Percentiles rank a stretch among this genome's conserved stretches.
phyloP scores from a whole-genome alignment of 2,888 invertebrate species.

The Nebria salina region DNA sequence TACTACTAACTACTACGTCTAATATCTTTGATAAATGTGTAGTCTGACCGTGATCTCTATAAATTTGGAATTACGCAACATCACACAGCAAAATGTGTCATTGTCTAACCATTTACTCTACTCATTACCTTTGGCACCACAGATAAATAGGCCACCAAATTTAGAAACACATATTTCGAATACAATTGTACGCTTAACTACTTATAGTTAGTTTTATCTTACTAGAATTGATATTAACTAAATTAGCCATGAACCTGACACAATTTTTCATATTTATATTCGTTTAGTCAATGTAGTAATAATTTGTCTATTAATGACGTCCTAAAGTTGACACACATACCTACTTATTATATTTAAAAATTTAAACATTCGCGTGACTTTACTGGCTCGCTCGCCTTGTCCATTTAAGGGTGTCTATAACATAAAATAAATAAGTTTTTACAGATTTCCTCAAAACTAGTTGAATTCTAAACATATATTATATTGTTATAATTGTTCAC shows the following conservation, averaged over 20 bases:
- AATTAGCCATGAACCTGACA: neutral
- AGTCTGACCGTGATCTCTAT: conserved; percentile 39
- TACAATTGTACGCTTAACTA: neutral
- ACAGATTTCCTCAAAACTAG: no score
- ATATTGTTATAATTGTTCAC: no score
- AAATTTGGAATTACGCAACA: conserved; percentile 30
- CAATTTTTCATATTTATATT: neutral
- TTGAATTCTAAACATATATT: no score
- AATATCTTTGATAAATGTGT: conserved; percentile 25
- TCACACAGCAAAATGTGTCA: conserved; percentile 21
- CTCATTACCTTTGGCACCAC: neutral
- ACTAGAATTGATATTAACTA: neutral
- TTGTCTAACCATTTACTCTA: conserved; percentile 8
- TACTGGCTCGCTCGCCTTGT: no score
- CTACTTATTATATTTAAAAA: no score
- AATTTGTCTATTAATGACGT: neutral
- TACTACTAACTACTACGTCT: conserved; percentile 4
- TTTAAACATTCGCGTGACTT: no score
- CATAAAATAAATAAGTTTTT: no score
- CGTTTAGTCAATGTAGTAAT: neutral
- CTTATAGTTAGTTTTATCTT: neutral
- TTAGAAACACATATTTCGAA: neutral
- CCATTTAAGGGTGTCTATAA: no score
- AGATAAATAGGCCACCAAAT: neutral
- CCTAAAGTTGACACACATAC: no score